Percentiles rank a stretch among this genome's conserved stretches.
Evolutionary conservation across 2,888 invertebrate genomes (phyloP).

Genomic region (Drosophila affinis): DNA sequence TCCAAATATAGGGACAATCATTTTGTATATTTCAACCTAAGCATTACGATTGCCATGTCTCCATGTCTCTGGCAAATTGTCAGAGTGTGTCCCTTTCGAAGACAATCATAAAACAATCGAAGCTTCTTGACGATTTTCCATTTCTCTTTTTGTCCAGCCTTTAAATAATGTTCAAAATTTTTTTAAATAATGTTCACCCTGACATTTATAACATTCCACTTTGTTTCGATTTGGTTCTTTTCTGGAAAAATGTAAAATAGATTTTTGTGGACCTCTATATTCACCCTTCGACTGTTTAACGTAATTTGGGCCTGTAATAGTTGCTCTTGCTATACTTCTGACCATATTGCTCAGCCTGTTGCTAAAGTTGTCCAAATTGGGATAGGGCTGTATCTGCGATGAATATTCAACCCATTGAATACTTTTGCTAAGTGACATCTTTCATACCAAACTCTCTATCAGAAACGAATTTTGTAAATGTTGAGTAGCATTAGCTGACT

Average conservation of each 20-base stretch:
- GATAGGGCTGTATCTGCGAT: not conserved
- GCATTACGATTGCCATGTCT: not conserved
- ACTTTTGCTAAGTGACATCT: not conserved
- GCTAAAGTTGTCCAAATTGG: constrained; percentile 1
- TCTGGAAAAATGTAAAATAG: too few species aligned
- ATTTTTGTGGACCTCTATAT: too few species aligned
- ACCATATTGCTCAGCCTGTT: not conserved
- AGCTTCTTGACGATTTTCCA: not conserved
- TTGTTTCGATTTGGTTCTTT: too few species aligned
- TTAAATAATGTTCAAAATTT: not conserved
- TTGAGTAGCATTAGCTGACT: not conserved
- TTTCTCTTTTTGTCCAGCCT: not conserved
- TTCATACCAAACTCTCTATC: not conserved
- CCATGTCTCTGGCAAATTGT: not conserved
- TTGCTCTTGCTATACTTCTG: too few species aligned
- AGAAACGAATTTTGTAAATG: constrained; percentile 7
- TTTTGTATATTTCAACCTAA: not conserved
- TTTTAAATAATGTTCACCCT: not conserved
- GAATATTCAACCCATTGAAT: constrained; percentile 1
- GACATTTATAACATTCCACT: too few species aligned
- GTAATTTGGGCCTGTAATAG: too few species aligned
- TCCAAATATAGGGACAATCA: constrained; percentile 1
- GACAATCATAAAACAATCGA: not conserved
- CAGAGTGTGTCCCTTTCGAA: not conserved
- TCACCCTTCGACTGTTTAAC: too few species aligned